These are phyloP conservation scores for Toxotes lorentzi DNA, from an alignment of 2,797 vertebrate species.

Conservation along the genomic window DNA sequence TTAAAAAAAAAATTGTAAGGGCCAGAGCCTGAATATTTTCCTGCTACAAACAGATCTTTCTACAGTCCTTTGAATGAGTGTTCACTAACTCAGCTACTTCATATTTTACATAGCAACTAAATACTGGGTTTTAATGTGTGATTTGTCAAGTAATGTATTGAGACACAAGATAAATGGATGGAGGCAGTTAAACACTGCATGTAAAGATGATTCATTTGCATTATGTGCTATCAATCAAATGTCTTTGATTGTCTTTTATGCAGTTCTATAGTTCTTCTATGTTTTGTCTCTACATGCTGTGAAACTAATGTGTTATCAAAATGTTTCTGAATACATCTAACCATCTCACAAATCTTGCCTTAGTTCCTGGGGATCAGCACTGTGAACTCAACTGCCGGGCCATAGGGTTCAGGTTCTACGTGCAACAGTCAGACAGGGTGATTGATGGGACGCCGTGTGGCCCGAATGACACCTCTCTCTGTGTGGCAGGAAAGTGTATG, in stretches of 20 bases:
- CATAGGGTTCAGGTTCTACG: conserved; percentile 94
- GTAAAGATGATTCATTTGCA: background rate
- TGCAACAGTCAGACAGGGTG: conserved; percentile 90
- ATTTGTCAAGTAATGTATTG: background rate
- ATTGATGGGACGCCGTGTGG: conserved; percentile 95
- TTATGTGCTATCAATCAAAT: background rate
- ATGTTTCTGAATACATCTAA: background rate
- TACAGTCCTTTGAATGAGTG: background rate
- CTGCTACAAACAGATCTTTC: background rate
- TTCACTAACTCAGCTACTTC: background rate
- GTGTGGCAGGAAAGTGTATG: conserved; percentile 92
- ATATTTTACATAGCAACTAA: background rate
- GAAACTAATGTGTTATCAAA: background rate
- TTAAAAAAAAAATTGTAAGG: background rate
- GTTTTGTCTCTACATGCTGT: background rate
- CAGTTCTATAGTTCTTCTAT: background rate
- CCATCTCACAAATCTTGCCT: conserved; percentile 22
- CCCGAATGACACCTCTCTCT: conserved; percentile 87
- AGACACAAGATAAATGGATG: background rate
- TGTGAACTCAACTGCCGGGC: conserved; percentile 96
- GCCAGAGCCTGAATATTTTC: background rate
- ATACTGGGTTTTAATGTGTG: background rate
- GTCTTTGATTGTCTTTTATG: background rate
- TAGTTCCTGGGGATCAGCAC: conserved; percentile 89
- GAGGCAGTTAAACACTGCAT: background rate